Conservation (phyloP, 2,113 vertebrate species). For the Lipotes vexillifer region DNA sequence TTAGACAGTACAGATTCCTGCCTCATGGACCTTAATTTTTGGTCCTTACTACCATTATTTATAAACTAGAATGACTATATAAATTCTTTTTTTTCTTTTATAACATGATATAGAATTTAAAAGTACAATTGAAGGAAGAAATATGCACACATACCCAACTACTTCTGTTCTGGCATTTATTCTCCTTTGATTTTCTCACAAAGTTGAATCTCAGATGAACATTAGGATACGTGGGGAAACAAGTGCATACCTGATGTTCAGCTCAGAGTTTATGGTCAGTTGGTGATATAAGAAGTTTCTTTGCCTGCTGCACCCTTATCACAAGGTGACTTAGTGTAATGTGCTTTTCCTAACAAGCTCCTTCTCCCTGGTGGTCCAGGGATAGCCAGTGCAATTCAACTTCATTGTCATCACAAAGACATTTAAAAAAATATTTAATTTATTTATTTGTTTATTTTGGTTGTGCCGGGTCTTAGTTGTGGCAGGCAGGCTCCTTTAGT, state of each 20-base stretch:
- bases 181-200: neutral
- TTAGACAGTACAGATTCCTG: neutral
- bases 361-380: too few species aligned
- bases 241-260: too few species aligned
- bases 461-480: too few species aligned
- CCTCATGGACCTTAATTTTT: neutral
- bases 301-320: neutral
- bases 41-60: neutral
- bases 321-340: neutral
- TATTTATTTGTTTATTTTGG: too few species aligned
- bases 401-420: neutral
- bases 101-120: neutral
- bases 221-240: neutral
- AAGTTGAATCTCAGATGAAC: neutral
- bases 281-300: neutral
- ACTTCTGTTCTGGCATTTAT: neutral
- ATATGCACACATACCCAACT: neutral
- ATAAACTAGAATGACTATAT: neutral
- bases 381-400: neutral
- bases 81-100: neutral
- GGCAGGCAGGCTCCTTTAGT: too few species aligned
- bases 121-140: neutral
- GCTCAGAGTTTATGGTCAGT: neutral
- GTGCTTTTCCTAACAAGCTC: neutral
- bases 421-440: too few species aligned